These are phyloP conservation scores for Leistus spinibarbis DNA, from an alignment of 2,888 invertebrate species.

Conservation along the genomic window DNA sequence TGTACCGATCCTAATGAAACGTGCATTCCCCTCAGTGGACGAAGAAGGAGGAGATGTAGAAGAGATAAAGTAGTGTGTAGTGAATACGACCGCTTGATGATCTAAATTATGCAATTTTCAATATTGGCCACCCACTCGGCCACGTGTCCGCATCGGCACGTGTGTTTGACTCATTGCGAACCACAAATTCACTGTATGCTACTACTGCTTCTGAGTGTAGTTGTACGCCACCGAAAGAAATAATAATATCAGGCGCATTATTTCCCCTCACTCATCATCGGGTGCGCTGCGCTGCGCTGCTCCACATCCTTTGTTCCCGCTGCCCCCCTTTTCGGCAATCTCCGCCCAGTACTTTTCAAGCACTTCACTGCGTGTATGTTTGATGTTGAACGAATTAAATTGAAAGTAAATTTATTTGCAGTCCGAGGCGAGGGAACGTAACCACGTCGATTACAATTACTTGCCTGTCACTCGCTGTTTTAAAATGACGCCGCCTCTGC, in stretches of 20 bases:
- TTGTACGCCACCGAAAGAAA: background rate
- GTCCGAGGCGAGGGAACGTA: slow-evolving; percentile 20
- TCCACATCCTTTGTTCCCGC: background rate
- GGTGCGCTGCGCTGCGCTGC: background rate
- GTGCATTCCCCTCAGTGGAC: slow-evolving; percentile 51
- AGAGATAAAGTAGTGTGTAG: no score
- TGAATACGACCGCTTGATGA: slow-evolving; percentile 44
- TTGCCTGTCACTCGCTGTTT: slow-evolving; percentile 35
- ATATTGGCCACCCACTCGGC: slow-evolving; percentile 60
- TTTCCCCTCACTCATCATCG: background rate
- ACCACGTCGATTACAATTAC: slow-evolving; percentile 32
- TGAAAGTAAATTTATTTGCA: slow-evolving; percentile 39
- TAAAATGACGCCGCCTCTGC: slow-evolving; percentile 14
- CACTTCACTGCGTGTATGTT: slow-evolving; percentile 30
- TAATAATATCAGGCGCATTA: background rate
- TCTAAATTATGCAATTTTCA: slow-evolving; percentile 62
- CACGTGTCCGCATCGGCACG: slow-evolving; percentile 60
- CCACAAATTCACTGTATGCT: slow-evolving; percentile 56
- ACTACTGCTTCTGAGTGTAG: background rate
- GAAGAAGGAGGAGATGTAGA: background rate
- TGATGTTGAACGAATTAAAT: slow-evolving; percentile 39
- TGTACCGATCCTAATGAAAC: slow-evolving; percentile 51
- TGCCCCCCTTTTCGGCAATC: background rate
- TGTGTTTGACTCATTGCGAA: slow-evolving; percentile 60
- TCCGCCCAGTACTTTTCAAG: background rate